Evolutionary conservation across 2,888 invertebrate species (phyloP).

Genomic region (Eurytoma adleriae): DNA sequence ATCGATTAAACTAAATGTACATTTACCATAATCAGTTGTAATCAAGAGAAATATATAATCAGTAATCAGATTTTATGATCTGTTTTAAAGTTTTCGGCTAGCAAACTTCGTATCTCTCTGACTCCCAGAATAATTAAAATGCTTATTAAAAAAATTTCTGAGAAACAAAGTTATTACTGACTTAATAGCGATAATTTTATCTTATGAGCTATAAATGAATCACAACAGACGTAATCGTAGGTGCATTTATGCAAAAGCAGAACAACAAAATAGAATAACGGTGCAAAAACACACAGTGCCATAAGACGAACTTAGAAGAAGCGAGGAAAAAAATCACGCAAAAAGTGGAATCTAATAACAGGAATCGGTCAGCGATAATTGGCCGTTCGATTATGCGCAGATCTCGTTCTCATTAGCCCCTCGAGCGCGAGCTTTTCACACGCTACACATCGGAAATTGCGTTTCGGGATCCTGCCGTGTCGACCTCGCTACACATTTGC

Average conservation of each 20-base stretch:
- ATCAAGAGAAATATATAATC: no score
- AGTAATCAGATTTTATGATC: no score
- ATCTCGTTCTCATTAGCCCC: slow-evolving; percentile 18
- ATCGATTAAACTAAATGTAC: no score
- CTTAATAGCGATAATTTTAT: no score
- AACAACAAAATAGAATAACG: slow-evolving; percentile 4
- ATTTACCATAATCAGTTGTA: no score
- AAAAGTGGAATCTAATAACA: slow-evolving; percentile 1
- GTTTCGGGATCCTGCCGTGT: slow-evolving; percentile 28
- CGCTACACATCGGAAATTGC: slow-evolving; percentile 41
- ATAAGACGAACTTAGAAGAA: slow-evolving; percentile 3
- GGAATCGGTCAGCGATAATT: slow-evolving; percentile 36
- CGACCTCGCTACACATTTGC: slow-evolving; percentile 19
- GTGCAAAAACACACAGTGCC: not conserved
- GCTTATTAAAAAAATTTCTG: no score
- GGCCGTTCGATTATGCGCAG: slow-evolving; percentile 1
- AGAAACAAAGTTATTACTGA: no score
- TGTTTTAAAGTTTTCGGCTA: no score
- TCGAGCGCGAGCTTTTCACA: slow-evolving; percentile 48
- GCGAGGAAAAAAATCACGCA: not conserved
- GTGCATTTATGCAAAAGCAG: not conserved
- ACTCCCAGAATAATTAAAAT: no score
- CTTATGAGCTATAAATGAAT: slow-evolving; percentile 10
- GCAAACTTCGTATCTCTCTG: no score
- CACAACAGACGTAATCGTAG: not conserved